These are phyloP conservation scores for Clytia hemisphaerica DNA, from an alignment of 30 jellyfish, hydroid and myxozoan species.

Conservation along the genomic window DNA sequence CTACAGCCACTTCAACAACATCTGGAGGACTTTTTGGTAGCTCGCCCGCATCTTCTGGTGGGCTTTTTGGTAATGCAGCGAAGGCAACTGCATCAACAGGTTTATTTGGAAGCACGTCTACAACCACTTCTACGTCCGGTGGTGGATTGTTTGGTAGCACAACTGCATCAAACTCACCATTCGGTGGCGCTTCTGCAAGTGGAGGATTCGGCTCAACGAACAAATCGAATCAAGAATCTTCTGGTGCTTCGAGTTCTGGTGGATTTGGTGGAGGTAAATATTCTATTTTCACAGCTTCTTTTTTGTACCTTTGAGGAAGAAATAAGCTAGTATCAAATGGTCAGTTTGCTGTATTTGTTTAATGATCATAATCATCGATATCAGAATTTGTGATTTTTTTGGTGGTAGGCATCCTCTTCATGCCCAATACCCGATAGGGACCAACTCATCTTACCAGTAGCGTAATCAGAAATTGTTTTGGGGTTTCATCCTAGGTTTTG, in stretches of 20 bases:
- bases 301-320: too few relatives aligned
- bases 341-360: too few relatives aligned
- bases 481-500: too few relatives aligned
- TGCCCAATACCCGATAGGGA: too few relatives aligned
- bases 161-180: constrained; percentile 6
- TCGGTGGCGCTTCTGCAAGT: constrained; percentile 22
- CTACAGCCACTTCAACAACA: background rate
- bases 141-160: constrained; percentile 47
- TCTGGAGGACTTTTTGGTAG: constrained; percentile 36
- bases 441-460: too few relatives aligned
- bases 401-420: too few relatives aligned
- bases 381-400: too few relatives aligned
- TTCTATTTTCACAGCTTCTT: too few relatives aligned
- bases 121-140: constrained; percentile 1
- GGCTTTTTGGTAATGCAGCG: constrained; percentile 31
- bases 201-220: constrained; percentile 12
- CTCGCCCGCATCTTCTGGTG: constrained; percentile 25
- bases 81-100: constrained; percentile 2
- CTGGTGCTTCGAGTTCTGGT: constrained; percentile 9
- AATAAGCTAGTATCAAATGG: too few relatives aligned
- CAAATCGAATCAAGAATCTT: background rate
- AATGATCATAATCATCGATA: too few relatives aligned
- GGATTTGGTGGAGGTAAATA: too few relatives aligned
- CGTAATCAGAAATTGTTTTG: too few relatives aligned
- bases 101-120: constrained; percentile 1